phyloP scores from a whole-genome alignment of 2,888 invertebrate species.

The Dendrolimus houi region DNA sequence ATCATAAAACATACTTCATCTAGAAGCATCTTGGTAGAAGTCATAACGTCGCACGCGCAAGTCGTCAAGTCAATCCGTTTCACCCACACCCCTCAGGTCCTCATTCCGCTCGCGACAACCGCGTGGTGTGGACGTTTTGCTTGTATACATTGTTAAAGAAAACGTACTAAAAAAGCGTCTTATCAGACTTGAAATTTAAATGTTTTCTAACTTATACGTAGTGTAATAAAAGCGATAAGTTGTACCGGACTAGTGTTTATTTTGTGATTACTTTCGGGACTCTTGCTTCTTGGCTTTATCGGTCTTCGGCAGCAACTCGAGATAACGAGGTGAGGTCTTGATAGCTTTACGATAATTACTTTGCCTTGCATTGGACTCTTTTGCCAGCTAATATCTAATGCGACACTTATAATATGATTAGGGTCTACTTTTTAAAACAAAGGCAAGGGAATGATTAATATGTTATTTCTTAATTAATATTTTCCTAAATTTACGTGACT shows the following conservation, averaged over 20 bases:
- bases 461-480: too few relatives aligned
- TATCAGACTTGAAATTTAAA: conserved; percentile 31
- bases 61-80: conserved; percentile 21
- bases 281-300: conserved; percentile 35
- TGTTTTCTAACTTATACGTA: conserved; percentile 32
- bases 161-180: conserved; percentile 19
- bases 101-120: conserved; percentile 47
- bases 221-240: conserved; percentile 50
- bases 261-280: conserved; percentile 56
- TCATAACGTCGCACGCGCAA: conserved; percentile 43
- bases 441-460: neutral
- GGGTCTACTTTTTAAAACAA: neutral
- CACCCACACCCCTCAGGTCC: conserved; percentile 23
- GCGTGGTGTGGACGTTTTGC: conserved; percentile 34
- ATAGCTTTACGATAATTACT: conserved; percentile 70
- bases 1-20: conserved; percentile 9
- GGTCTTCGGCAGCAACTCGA: conserved; percentile 45
- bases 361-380: conserved; percentile 27
- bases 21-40: conserved; percentile 10
- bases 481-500: too few relatives aligned
- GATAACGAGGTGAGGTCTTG: conserved; percentile 68
- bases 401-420: neutral
- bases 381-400: conserved; percentile 11
- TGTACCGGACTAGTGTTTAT: conserved; percentile 41
- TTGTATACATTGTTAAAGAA: neutral